Base-by-base conservation (phyloP, 1,140 invertebrate species). In the Scaptomyza montana region DNA sequence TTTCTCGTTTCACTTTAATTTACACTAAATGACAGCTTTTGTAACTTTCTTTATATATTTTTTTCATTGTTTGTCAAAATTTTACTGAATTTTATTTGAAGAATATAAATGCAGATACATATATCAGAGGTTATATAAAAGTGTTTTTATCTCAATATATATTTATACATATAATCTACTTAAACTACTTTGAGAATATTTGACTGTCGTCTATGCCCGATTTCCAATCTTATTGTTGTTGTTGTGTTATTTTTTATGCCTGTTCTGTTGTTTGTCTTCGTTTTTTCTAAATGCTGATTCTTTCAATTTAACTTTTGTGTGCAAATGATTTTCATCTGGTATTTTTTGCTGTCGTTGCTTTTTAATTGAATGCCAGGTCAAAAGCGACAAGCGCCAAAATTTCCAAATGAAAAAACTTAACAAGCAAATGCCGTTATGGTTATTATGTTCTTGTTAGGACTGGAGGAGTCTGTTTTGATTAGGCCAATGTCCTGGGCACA, bases 291-390 rank as follows among this genome's bases (percentile, higher is more conserved):
- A 68, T 65, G 72, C 70, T 66, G 61, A 71, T 84, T 12, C 41
- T 28, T 36, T 74, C 78, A 81, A 81, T 81, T 77, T 78, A 80
- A 77, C 59, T 76, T 77, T 54, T 25, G 39, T 39, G 39, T 39
- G 7, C 36, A 55, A 64, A 55, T 47, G 16, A 36, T 47, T 55
- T 64, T 51, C n/a, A 10, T 47, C 41, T 16, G 46, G 16, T 21
- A 41, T 46, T 21, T 60, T 16, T 47, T 70, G 43, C 39, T 45
- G 45, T 21, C 50, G 21, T 65, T 72, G 41, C 45, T 41, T 59
- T 74, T 84, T 84, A 85, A 84, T 84, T 84, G 80, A 68, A 45
- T 64, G 53, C 53, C 77, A 77, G 80, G 80, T 85, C 72, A 73
- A 75, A 71, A 19, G 39, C 45, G 65, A 54, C 62, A 62, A 79